Evolutionary conservation across 2,797 vertebrate genomes (phyloP), one percentile per base, ranked within the genome.

Genomic region (Calcarius lapponicus): DNA sequence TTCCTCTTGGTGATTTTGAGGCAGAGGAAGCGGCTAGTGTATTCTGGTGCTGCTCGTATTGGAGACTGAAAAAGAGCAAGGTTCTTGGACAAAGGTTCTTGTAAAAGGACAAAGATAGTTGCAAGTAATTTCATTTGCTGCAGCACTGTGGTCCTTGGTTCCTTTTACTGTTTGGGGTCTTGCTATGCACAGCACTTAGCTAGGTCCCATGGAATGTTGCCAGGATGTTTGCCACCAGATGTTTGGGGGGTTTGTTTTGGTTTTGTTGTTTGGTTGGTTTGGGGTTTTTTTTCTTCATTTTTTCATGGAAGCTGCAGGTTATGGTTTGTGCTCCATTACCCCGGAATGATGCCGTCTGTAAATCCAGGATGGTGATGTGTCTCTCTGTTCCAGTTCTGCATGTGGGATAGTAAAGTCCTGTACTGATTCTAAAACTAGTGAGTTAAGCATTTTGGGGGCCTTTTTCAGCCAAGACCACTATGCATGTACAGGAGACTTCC

Each of bases 11-110:
- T 60, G 65, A 67, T 43, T 84, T 85, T 78, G 51, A 29, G 42
- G n/a, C 45, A 56, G 83, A 45, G 76, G 53, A 60, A 32, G 53
- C 36, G 34, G 25, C 24, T 67, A 26, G 12, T 42, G 36, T 64
- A 3, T 76, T 56, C 61, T 60, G 70, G 50, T 0, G 0, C 66
- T 58, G 61, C 36, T 80, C 1, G 0, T 62, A 40, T 64, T 32
- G 40, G 48, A 72, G 60, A 24, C 74, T 58, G 66, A 4, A 2
- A 24, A 92, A 71, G 45, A 70, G 24, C 18, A 53, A 38, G 17
- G 10, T 56, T 72, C n/a, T 58, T 3, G 34, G 32, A 16, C 29
- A 50, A 32, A 88, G 73, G 12, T 56, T 72, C n/a, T 58, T 3
- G 6, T 60, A 38, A 69, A 71, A 84, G 34, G 32, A 16, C 29